A percentile compares a stretch with the other conserved stretches of the same genome.
Evolutionary conservation across 2,113 vertebrate genomes (phyloP).

Genomic region (Euleptes europaea): DNA sequence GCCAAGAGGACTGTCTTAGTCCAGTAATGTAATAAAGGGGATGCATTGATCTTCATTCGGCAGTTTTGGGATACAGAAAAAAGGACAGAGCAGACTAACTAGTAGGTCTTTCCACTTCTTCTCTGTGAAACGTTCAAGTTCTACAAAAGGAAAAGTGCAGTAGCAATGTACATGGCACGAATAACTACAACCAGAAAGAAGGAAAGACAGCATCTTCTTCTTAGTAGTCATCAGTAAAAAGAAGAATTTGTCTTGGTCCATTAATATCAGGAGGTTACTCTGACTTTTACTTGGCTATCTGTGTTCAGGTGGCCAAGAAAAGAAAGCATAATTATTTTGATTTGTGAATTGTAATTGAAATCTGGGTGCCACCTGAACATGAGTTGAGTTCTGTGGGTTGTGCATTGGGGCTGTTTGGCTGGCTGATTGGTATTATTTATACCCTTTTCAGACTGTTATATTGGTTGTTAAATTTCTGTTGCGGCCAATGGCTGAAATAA

Average conservation of each 20-base stretch:
- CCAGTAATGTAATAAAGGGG: neutral
- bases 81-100: neutral
- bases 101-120: neutral
- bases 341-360: neutral
- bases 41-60: neutral
- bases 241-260: neutral
- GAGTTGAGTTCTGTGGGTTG: neutral
- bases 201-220: neutral
- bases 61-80: neutral
- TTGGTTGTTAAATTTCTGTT: neutral
- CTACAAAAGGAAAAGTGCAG: neutral
- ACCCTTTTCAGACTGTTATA: neutral
- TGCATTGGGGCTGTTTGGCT: neutral
- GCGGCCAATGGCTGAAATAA: neutral
- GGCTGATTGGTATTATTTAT: neutral
- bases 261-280: neutral
- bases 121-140: no score
- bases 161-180: neutral
- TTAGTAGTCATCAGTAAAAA: neutral
- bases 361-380: neutral
- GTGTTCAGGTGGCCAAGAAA: neutral
- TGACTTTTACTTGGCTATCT: neutral
- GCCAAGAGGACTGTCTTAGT: neutral
- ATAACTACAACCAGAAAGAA: neutral
- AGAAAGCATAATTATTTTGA: neutral